A percentile compares a stretch with the other conserved stretches of the same genome.
Conservation (phyloP, 2,113 vertebrate species). For the Crotalus tigris region DNA sequence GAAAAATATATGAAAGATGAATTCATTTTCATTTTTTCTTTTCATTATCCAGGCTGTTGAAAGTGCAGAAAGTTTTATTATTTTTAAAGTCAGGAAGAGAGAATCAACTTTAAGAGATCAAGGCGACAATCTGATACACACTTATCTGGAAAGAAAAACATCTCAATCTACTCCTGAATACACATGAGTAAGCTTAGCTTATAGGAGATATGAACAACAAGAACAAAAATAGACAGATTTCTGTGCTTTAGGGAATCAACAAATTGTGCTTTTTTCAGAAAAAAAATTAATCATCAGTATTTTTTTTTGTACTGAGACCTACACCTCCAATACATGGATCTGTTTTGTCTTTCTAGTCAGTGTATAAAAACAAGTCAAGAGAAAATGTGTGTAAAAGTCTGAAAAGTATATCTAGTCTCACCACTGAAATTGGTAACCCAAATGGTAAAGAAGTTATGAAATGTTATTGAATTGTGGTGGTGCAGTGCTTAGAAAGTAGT, state of each 20-base stretch:
- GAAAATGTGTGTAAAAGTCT: background rate
- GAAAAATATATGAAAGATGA: background rate
- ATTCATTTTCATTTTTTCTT: background rate
- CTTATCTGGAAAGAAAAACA: background rate
- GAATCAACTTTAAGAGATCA: background rate
- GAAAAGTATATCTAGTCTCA: background rate
- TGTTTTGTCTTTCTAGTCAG: background rate
- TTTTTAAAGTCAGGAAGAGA: background rate
- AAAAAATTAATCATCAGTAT: background rate
- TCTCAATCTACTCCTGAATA: background rate
- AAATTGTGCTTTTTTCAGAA: background rate
- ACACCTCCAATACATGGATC: accelerated
- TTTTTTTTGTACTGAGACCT: background rate
- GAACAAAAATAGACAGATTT: background rate
- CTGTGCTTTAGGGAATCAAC: conserved; percentile 15
- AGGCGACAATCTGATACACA: background rate
- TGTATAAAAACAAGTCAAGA: background rate
- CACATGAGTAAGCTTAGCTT: background rate
- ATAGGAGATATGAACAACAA: background rate
- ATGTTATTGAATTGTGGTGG: background rate
- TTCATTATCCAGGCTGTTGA: background rate
- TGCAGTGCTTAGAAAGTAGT: background rate
- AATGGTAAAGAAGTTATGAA: conserved; percentile 16
- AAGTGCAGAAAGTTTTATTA: background rate
- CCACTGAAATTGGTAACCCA: background rate